These are phyloP conservation scores for Leptopilina myrica DNA, from an alignment of 2,888 invertebrate species.

Conservation along the genomic window DNA sequence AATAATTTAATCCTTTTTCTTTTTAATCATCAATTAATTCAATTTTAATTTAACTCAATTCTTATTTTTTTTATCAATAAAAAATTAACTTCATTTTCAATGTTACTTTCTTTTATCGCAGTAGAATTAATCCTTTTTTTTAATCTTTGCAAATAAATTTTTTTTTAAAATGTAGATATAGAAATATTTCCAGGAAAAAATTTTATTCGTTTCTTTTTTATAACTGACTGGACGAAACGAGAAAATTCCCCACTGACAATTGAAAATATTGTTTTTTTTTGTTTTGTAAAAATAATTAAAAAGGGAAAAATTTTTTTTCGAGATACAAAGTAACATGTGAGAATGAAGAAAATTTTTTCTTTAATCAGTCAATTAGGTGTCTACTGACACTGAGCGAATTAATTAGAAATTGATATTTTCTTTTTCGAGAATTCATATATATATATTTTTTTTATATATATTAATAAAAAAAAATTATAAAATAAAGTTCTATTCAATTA, in stretches of 20 bases:
- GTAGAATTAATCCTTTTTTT: neutral
- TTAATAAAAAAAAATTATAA: neutral
- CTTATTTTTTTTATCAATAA: neutral
- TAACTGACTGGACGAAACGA: constrained; percentile 37
- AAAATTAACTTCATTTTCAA: neutral
- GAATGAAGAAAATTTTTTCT: constrained; percentile 3
- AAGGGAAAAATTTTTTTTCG: neutral
- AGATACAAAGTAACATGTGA: neutral
- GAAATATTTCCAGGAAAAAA: constrained; percentile 17
- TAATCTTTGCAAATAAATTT: too few species aligned
- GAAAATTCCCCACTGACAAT: neutral
- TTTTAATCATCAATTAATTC: neutral
- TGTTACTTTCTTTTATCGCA: neutral
- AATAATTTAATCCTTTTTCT: neutral
- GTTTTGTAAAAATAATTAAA: neutral
- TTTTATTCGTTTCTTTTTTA: neutral
- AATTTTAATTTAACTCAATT: too few species aligned
- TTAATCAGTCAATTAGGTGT: constrained; percentile 70
- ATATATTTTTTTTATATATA: too few species aligned
- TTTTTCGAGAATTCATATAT: too few species aligned
- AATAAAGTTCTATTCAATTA: neutral
- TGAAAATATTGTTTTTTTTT: neutral
- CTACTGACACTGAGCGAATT: constrained; percentile 69
- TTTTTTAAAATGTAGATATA: neutral
- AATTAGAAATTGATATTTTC: constrained; percentile 12